These are phyloP conservation scores for Odontothrips loti DNA, from an alignment of 2,888 invertebrate genomes.

Conservation along the genomic window DNA sequence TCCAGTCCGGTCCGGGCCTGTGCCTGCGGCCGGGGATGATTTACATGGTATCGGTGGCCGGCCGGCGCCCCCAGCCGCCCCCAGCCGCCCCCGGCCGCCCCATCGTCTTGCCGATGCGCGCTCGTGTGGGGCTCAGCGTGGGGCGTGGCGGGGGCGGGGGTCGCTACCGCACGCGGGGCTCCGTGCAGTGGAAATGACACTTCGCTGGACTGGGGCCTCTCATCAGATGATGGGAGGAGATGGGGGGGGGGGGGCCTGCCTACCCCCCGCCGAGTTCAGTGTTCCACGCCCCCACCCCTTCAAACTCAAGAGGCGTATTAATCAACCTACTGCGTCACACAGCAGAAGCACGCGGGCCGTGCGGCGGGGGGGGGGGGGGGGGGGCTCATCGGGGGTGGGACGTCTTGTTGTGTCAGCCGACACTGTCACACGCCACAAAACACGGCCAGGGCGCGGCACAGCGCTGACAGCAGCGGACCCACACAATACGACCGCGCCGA, in stretches of 20 bases:
- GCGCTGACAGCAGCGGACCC: too few species aligned
- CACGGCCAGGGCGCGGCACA: too few species aligned
- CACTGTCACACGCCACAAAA: too few species aligned
- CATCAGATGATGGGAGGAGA: not conserved
- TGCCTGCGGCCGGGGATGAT: too few species aligned
- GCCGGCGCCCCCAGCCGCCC: not conserved
- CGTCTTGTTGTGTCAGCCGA: not conserved
- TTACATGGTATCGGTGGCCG: not conserved
- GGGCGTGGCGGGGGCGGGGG: not conserved
- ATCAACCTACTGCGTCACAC: not conserved
- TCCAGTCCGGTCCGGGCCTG: too few species aligned
- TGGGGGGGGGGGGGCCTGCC: not conserved
- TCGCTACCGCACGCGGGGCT: not conserved
- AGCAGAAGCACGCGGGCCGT: not conserved
- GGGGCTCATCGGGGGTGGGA: not conserved
- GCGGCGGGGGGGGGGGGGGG: not conserved
- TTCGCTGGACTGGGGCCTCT: not conserved
- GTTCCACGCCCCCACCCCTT: not conserved
- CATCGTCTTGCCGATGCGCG: not conserved
- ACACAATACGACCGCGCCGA: too few species aligned
- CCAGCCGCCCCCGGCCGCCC: not conserved
- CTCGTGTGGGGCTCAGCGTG: not conserved
- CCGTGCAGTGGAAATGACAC: not conserved
- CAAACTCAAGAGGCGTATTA: slow-evolving; percentile 20
- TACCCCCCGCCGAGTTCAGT: not conserved